These are phyloP conservation scores for Leptinotarsa undecemlineata DNA, from an alignment of 1,140 invertebrate species.

Conservation along the genomic window DNA sequence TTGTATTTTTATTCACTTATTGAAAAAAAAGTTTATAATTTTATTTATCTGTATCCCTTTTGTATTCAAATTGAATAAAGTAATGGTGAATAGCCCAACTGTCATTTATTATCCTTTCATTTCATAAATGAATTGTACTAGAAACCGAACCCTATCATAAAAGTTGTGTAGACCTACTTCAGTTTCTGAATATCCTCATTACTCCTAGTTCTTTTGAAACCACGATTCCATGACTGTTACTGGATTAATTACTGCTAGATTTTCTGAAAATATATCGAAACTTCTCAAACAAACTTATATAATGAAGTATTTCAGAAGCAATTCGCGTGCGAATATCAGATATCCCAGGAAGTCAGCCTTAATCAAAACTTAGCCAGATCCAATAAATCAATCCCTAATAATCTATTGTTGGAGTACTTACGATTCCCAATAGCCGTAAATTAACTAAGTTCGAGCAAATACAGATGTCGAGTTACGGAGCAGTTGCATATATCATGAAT, in stretches of 20 bases:
- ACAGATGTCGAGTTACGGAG: constrained; percentile 8
- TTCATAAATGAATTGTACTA: too few species aligned
- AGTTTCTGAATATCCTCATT: too few species aligned
- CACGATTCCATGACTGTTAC: not conserved
- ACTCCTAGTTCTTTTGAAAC: not conserved
- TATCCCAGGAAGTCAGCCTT: not conserved
- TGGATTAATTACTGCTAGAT: not conserved
- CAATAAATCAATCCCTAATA: constrained; percentile 18
- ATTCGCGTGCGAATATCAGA: constrained; percentile 2
- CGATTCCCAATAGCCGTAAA: constrained; percentile 17
- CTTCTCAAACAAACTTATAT: not conserved
- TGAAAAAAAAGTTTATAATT: too few species aligned
- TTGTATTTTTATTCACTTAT: too few species aligned
- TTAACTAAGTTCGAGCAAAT: constrained; percentile 19
- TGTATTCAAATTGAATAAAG: too few species aligned
- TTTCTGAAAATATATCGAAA: not conserved
- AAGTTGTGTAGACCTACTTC: too few species aligned
- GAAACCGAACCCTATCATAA: too few species aligned
- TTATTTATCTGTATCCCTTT: too few species aligned
- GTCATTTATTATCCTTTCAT: too few species aligned
- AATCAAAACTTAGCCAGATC: constrained; percentile 8
- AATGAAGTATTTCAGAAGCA: not conserved
- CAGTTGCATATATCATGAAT: constrained; percentile 12
- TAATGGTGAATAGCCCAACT: too few species aligned
- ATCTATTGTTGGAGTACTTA: constrained; percentile 20